phyloP scores from a whole-genome alignment of 2,113 vertebrate genomes.

The Hippolais icterina region DNA sequence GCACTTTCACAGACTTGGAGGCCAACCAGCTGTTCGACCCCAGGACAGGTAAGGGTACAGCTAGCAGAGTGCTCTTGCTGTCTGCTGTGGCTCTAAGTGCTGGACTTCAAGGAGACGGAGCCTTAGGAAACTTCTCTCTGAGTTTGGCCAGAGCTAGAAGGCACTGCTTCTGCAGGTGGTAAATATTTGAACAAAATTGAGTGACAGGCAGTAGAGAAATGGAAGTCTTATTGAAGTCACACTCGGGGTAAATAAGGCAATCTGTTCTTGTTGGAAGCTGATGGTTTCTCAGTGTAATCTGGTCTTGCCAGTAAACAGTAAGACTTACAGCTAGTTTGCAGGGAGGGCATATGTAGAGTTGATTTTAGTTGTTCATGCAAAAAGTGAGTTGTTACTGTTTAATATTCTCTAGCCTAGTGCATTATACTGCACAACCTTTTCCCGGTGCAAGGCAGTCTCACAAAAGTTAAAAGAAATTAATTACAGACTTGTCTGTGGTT shows the following conservation, averaged over 20 bases:
- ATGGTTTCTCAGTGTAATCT: neutral
- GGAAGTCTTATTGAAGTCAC: neutral
- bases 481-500: neutral
- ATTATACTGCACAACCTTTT: neutral
- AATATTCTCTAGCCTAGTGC: neutral
- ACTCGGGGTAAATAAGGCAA: neutral
- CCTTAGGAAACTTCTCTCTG: neutral
- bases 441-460: neutral
- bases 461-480: neutral
- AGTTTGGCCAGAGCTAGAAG: neutral
- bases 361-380: neutral
- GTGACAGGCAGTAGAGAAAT: neutral
- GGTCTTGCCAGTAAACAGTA: neutral
- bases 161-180: neutral
- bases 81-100: neutral
- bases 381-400: neutral
- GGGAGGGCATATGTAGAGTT: neutral
- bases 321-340: neutral
- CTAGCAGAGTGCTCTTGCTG: neutral
- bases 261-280: neutral
- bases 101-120: neutral
- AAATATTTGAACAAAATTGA: neutral
- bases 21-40: slow-evolving; percentile 97
- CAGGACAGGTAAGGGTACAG: slow-evolving; percentile 84
- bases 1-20: slow-evolving; percentile 95